These are phyloP conservation scores for Calidris pygmaea DNA, from an alignment of 2,113 vertebrate species.

Conservation along the genomic window DNA sequence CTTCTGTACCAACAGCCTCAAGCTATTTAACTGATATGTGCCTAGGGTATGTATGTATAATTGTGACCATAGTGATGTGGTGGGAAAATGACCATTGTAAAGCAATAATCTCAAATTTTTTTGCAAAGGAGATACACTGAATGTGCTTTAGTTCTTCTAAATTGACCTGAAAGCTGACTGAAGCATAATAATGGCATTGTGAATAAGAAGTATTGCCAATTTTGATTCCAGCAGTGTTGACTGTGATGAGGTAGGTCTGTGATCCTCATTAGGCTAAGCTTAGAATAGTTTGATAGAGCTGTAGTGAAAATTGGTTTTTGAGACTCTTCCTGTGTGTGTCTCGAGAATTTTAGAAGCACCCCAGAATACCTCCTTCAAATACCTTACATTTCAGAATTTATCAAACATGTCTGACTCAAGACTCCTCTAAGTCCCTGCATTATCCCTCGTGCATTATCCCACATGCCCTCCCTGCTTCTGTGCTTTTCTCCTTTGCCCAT, in stretches of 20 bases:
- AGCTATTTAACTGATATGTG: neutral
- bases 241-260: neutral
- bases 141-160: neutral
- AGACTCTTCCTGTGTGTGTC: neutral
- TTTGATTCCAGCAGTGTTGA: neutral
- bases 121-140: neutral
- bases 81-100: neutral
- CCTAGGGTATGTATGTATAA: neutral
- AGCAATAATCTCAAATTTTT: neutral
- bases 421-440: neutral
- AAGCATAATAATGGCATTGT: neutral
- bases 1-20: neutral
- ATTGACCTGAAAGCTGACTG: neutral
- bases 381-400: neutral
- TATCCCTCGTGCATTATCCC: neutral
- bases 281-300: neutral
- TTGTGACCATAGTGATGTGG: neutral
- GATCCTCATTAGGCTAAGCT: neutral
- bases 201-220: neutral
- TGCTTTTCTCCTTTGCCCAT: neutral
- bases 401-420: rapidly evolving
- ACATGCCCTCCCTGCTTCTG: neutral
- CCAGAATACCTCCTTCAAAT: neutral
- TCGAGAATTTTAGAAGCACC: neutral
- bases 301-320: neutral